A percentile compares a stretch with the other conserved stretches of the same genome.
Evolutionary conservation across 2,113 vertebrate species (phyloP).

Genomic region (Callorhinus ursinus): DNA sequence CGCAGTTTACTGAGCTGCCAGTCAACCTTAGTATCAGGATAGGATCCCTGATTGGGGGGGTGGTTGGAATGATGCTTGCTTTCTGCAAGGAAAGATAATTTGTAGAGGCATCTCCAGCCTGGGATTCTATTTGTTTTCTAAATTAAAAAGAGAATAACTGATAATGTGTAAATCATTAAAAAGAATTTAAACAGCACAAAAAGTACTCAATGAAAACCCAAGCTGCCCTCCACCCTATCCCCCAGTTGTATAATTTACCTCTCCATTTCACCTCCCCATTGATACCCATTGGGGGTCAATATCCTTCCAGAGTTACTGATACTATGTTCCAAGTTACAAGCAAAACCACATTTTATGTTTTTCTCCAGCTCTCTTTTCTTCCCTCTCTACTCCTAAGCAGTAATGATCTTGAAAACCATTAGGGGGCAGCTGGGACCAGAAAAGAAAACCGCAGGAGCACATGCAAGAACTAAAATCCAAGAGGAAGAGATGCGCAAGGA

Average conservation of each 20-base stretch:
- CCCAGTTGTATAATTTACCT: background rate
- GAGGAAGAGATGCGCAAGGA: slow-evolving; percentile 19
- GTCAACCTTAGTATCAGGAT: background rate
- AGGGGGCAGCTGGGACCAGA: slow-evolving; percentile 82
- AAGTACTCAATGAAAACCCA: background rate
- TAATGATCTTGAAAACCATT: slow-evolving; percentile 51
- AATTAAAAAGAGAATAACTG: background rate
- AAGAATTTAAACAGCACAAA: background rate
- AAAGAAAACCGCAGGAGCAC: slow-evolving; percentile 59
- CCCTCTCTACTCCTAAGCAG: background rate
- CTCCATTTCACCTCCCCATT: background rate
- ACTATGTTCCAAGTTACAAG: background rate
- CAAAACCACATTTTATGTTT: background rate
- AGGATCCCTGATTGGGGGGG: background rate
- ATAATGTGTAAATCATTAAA: background rate
- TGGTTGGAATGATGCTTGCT: background rate
- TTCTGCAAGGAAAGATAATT: background rate
- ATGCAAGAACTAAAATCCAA: background rate
- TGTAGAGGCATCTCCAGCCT: background rate
- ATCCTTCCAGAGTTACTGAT: background rate
- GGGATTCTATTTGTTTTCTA: slow-evolving; percentile 23
- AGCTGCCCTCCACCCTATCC: no score
- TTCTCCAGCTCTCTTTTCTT: background rate
- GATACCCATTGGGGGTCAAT: background rate
- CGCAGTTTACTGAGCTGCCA: slow-evolving; percentile 78